Evolutionary conservation across 2,113 vertebrate genomes (phyloP).

Genomic region (Cynoglossus semilaevis): DNA sequence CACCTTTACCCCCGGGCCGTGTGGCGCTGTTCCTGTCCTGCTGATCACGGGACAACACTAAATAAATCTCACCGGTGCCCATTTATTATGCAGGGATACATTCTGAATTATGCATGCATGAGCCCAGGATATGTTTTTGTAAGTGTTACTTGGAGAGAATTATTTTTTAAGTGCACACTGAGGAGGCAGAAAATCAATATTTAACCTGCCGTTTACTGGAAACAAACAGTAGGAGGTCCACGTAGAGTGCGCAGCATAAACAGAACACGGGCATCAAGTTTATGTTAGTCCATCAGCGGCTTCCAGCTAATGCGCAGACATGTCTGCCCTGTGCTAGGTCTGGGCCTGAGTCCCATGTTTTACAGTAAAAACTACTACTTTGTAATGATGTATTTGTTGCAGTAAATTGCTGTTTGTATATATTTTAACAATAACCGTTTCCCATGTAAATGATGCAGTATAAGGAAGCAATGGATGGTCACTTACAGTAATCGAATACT

Average conservation of each 20-base stretch:
- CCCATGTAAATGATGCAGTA: too few relatives aligned
- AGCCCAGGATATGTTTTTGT: constrained; percentile 23
- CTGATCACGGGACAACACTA: constrained; percentile 13
- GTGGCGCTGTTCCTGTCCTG: constrained; percentile 28
- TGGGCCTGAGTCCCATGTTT: neutral
- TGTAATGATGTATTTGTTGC: too few relatives aligned
- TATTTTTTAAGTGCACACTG: constrained; percentile 25
- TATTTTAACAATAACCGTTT: too few relatives aligned
- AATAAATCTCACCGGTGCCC: neutral
- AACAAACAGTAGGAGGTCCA: constrained; percentile 36
- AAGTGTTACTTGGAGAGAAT: constrained; percentile 29
- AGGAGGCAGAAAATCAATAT: constrained; percentile 49
- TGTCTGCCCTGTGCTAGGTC: neutral
- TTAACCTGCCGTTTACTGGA: constrained; percentile 54
- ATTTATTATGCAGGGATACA: constrained; percentile 19
- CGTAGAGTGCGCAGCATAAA: constrained; percentile 21
- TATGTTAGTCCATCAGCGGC: constrained; percentile 7
- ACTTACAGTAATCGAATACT: too few relatives aligned
- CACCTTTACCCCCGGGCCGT: constrained; percentile 13
- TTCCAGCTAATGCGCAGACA: neutral
- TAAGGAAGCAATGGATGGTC: too few relatives aligned
- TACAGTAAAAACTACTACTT: neutral
- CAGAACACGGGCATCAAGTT: constrained; percentile 9
- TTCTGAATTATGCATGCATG: constrained; percentile 40
- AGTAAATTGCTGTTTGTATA: too few relatives aligned